These are phyloP conservation scores for Ennomos erosarius DNA, from an alignment of 2,888 invertebrate species.

Conservation along the genomic window DNA sequence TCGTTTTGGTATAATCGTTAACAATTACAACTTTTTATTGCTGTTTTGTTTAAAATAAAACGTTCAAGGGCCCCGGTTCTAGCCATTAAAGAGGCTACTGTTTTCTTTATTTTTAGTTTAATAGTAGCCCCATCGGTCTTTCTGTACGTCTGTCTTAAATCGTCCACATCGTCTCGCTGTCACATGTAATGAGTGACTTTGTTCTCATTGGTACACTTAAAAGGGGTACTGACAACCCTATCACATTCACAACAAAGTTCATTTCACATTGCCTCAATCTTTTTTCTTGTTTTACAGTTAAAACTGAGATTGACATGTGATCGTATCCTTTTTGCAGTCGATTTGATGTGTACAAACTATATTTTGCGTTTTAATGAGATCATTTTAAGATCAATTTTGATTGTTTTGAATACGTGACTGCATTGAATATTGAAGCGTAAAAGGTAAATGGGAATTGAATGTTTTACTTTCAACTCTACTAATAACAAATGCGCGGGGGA, in stretches of 20 bases:
- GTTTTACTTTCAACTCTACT: too few species aligned
- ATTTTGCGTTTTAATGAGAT: slow-evolving; percentile 41
- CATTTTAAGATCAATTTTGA: slow-evolving; percentile 24
- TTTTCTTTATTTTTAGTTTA: slow-evolving; percentile 63
- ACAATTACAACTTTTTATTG: slow-evolving; percentile 44
- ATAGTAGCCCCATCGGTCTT: slow-evolving; percentile 41
- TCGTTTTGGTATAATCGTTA: slow-evolving; percentile 38
- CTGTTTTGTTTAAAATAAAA: slow-evolving; percentile 66
- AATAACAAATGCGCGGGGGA: too few species aligned
- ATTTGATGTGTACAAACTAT: slow-evolving; percentile 27
- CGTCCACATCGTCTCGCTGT: slow-evolving; percentile 61
- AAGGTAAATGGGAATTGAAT: background rate
- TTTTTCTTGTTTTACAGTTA: slow-evolving; percentile 24
- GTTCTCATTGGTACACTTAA: slow-evolving; percentile 30
- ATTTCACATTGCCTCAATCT: slow-evolving; percentile 26
- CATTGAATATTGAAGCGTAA: background rate
- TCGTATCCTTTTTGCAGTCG: slow-evolving; percentile 55
- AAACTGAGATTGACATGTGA: slow-evolving; percentile 67
- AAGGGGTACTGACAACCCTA: slow-evolving; percentile 43
- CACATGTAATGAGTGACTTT: slow-evolving; percentile 52
- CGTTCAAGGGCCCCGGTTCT: slow-evolving; percentile 48
- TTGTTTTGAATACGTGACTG: slow-evolving; percentile 14
- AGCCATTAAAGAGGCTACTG: slow-evolving; percentile 59
- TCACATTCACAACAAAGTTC: background rate
- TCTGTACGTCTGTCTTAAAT: slow-evolving; percentile 66